These are phyloP conservation scores for Brachirus orientalis DNA, from an alignment of 2,113 vertebrate genomes.

Conservation along the genomic window DNA sequence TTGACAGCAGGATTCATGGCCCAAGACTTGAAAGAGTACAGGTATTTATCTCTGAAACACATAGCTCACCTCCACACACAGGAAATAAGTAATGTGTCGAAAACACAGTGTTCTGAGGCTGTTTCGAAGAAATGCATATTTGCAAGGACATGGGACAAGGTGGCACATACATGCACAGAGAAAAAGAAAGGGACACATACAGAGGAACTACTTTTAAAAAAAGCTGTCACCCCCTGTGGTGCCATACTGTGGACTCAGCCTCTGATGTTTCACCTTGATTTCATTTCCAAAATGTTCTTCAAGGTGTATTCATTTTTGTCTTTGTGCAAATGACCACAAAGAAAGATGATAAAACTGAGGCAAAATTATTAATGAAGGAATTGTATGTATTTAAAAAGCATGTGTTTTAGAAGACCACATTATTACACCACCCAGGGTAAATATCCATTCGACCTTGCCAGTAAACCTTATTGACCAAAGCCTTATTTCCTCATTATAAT, in stretches of 20 bases:
- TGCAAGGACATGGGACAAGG: no score
- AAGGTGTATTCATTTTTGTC: neutral
- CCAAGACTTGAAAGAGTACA: constrained; percentile 2
- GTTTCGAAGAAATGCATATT: neutral
- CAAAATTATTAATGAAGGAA: neutral
- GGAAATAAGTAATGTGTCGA: neutral
- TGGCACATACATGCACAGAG: neutral
- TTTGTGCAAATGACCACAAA: constrained; percentile 2
- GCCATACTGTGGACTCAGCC: constrained; percentile 3
- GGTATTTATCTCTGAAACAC: constrained; percentile 14
- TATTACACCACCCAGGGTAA: constrained; percentile 1
- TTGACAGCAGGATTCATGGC: constrained; percentile 2
- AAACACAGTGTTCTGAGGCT: neutral
- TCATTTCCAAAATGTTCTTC: no score
- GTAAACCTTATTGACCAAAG: constrained; percentile 14
- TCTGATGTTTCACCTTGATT: neutral
- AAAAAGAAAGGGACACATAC: neutral
- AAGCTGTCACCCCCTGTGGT: constrained; percentile 6
- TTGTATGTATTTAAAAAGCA: neutral
- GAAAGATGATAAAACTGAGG: neutral
- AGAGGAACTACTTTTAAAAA: constrained; percentile 11
- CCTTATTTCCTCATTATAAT: constrained; percentile 28
- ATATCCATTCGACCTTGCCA: constrained; percentile 28
- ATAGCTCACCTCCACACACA: constrained; percentile 5
- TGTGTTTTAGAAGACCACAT: neutral